These are phyloP conservation scores for Champsocephalus esox DNA, from an alignment of 2,797 vertebrate species.

Conservation along the genomic window DNA sequence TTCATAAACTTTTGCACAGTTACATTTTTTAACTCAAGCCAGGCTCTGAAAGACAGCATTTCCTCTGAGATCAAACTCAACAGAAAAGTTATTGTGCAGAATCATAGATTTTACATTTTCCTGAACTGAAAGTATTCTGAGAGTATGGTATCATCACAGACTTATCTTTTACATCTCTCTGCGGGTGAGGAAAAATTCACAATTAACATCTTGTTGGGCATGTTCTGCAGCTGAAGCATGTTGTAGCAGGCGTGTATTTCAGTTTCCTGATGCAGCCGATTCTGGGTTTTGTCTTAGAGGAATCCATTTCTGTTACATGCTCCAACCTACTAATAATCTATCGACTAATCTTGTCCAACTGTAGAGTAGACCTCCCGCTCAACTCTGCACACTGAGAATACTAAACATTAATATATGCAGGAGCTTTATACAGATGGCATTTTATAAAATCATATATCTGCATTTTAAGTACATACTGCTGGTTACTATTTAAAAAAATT, in stretches of 20 bases:
- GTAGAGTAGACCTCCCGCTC: not conserved
- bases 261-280: not conserved
- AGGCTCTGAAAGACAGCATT: not conserved
- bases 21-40: not conserved
- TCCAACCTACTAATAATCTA: constrained; percentile 12
- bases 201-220: not conserved
- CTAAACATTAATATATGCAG: constrained; percentile 12
- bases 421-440: not conserved
- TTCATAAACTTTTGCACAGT: not conserved
- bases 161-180: constrained; percentile 3
- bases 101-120: not conserved
- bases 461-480: not conserved
- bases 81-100: not conserved
- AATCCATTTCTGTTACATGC: not conserved
- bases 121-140: constrained; percentile 6
- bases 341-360: not conserved
- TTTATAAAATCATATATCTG: constrained; percentile 8
- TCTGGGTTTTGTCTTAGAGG: not conserved
- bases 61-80: constrained; percentile 18
- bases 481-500: not conserved
- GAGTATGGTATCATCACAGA: not conserved
- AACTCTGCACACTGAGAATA: not conserved
- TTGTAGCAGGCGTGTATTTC: not conserved
- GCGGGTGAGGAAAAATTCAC: not conserved
- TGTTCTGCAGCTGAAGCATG: not conserved